A percentile compares a stretch with the other conserved stretches of the same genome.
These are phyloP conservation scores for Rafetus swinhoei DNA, from an alignment of 2,113 vertebrate species.

Conservation along the genomic window DNA sequence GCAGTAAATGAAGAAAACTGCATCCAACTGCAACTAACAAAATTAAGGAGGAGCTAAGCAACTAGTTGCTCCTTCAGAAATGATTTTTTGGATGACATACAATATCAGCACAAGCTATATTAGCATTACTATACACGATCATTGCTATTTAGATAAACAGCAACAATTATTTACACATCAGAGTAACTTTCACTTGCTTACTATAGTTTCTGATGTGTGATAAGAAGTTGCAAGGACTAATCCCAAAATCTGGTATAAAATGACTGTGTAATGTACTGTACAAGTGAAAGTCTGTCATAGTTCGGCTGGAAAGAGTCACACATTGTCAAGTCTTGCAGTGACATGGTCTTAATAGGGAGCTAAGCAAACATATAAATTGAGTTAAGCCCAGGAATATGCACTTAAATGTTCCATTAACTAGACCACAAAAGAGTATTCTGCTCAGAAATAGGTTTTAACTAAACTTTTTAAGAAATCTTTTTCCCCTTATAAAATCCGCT, in stretches of 20 bases:
- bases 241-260: conserved; percentile 46
- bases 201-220: conserved; percentile 59
- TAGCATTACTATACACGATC: neutral
- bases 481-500: neutral
- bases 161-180: neutral
- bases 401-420: conserved; percentile 41
- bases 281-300: conserved; percentile 59
- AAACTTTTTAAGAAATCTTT: neutral
- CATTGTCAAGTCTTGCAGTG: conserved; percentile 34
- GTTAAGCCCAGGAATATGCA: conserved; percentile 44
- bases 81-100: conserved; percentile 18
- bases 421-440: neutral
- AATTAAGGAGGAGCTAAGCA: neutral
- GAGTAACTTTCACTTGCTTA: conserved; percentile 45
- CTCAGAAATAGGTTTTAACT: neutral
- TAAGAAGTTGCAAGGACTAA: conserved; percentile 48
- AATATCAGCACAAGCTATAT: neutral
- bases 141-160: conserved; percentile 53
- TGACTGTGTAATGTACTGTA: conserved; percentile 10
- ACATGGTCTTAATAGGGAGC: conserved; percentile 58
- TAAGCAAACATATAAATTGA: conserved; percentile 46
- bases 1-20: neutral
- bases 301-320: conserved; percentile 45
- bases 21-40: neutral
- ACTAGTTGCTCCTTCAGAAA: conserved; percentile 39